phyloP scores from a whole-genome alignment of 1,140 invertebrate species.

The Pachypeltis micranthus region DNA sequence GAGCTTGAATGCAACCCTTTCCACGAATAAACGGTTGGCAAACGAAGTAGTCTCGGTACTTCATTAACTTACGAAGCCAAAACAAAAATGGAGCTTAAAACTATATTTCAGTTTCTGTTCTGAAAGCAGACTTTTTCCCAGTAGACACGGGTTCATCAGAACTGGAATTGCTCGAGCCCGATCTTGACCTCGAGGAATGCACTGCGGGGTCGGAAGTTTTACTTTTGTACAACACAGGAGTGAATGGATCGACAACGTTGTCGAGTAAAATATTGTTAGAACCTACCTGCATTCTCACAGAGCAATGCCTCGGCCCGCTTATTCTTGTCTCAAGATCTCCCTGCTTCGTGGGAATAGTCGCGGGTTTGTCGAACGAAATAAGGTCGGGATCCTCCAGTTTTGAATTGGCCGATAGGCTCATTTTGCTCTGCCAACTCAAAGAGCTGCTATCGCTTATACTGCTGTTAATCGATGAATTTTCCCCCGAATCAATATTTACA shows the following conservation, averaged over 20 bases:
- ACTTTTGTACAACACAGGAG: conserved; percentile 27
- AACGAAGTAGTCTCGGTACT: too few relatives aligned
- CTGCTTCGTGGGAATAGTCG: background rate
- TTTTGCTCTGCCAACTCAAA: conserved; percentile 15
- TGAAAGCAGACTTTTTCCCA: conserved; percentile 1
- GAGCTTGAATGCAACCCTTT: too few relatives aligned
- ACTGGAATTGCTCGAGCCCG: conserved; percentile 8
- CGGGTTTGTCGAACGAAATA: conserved; percentile 18
- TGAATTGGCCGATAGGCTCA: background rate
- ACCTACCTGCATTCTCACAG: conserved; percentile 54
- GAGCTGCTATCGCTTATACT: conserved; percentile 7
- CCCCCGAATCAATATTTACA: conserved; percentile 12
- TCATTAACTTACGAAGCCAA: background rate
- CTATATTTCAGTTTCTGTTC: conserved; percentile 22
- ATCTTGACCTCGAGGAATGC: conserved; percentile 15
- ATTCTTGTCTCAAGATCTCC: background rate
- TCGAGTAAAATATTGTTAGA: conserved; percentile 66
- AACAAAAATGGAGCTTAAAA: background rate
- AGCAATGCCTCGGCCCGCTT: conserved; percentile 54
- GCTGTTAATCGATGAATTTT: conserved; percentile 1
- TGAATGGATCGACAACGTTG: conserved; percentile 40
- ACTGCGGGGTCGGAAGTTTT: conserved; percentile 20
- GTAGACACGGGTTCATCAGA: background rate
- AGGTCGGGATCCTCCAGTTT: conserved; percentile 9
- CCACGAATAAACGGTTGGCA: too few relatives aligned